Evolutionary conservation across 2,797 vertebrate genomes (phyloP).

Genomic region (Smutsia gigantea): DNA sequence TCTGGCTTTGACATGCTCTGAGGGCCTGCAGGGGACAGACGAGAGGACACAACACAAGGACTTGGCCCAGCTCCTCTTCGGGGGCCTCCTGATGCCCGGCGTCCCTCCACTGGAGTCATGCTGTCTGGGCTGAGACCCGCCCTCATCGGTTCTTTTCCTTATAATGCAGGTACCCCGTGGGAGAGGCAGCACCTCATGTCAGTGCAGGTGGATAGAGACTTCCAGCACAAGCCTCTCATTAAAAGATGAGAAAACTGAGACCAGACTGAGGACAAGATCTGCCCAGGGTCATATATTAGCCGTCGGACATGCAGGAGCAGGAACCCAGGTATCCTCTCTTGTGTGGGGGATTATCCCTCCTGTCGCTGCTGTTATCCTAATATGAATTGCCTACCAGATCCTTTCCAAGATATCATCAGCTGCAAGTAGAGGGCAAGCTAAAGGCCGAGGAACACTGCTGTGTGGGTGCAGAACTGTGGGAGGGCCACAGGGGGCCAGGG

Average conservation of each 20-base stretch:
- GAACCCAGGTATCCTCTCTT: background rate
- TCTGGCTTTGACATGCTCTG: accelerated
- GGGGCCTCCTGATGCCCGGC: background rate
- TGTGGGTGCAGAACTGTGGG: too few species aligned
- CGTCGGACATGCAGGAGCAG: accelerated
- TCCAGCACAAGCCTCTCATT: background rate
- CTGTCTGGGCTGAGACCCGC: background rate
- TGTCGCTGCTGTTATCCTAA: background rate
- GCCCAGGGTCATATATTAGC: too few species aligned
- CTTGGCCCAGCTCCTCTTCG: background rate
- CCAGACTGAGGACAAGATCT: background rate
- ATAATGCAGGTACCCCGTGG: background rate
- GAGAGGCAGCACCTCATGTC: background rate
- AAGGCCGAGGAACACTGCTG: background rate
- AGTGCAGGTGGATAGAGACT: too few species aligned
- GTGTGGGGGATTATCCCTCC: background rate
- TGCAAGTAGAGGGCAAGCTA: background rate
- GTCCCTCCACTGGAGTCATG: background rate
- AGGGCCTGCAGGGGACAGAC: too few species aligned
- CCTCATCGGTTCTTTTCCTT: background rate
- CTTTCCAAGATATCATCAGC: background rate
- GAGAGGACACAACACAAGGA: accelerated
- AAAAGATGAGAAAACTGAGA: background rate
- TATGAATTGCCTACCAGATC: background rate
- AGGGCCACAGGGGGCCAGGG: background rate